Percentiles rank a stretch among this genome's conserved stretches.
Evolutionary conservation across 2,113 vertebrate genomes (phyloP).

Genomic region (Saguinus midas): DNA sequence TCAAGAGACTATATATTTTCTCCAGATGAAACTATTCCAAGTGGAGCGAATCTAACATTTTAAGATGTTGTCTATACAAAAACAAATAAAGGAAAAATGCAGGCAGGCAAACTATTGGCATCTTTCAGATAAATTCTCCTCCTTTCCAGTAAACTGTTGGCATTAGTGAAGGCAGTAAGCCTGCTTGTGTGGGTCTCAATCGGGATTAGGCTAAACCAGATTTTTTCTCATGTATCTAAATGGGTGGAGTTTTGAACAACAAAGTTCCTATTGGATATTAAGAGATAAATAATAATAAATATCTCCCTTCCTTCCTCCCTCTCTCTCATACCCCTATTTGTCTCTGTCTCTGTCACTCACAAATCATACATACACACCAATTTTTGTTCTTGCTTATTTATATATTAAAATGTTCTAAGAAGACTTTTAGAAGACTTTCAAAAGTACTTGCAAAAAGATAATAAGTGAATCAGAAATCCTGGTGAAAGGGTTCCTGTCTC

Average conservation of each 20-base stretch:
- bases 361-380: not conserved
- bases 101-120: not conserved
- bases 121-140: not conserved
- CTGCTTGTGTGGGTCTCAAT: not conserved
- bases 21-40: slow-evolving; percentile 11
- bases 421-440: not conserved
- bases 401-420: not conserved
- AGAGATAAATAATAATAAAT: not conserved
- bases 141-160: not conserved
- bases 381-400: not conserved
- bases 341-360: not conserved
- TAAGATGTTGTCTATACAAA: not conserved
- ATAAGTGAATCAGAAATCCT: slow-evolving; percentile 4
- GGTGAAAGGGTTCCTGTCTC: not conserved
- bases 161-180: not conserved
- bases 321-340: not conserved
- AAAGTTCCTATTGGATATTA: not conserved
- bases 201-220: not conserved
- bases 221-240: not conserved
- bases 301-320: not conserved
- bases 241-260: not conserved
- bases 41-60: not conserved
- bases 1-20: not conserved
- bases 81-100: slow-evolving; percentile 19
- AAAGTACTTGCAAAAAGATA: not conserved